Percentiles rank a stretch among this genome's conserved stretches.
Conservation (phyloP, 2,888 invertebrate species). For the Octonoba sinensis region DNA sequence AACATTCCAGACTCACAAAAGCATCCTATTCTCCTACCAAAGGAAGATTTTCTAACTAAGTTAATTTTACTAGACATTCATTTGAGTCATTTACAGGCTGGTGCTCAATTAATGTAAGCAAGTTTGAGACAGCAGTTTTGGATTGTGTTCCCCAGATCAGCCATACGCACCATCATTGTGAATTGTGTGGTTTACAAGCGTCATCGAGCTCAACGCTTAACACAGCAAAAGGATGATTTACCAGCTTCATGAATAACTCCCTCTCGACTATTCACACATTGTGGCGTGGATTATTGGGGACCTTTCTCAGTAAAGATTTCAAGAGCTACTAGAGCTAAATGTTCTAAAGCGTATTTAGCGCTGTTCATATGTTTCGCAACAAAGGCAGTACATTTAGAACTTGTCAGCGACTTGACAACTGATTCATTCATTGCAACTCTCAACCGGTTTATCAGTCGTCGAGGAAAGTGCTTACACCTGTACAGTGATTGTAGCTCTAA, state of each 20-base stretch:
- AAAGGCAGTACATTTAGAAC: conserved; percentile 15
- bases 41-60: not conserved
- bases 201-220: conserved; percentile 8
- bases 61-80: not conserved
- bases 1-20: too few species aligned
- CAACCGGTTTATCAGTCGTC: conserved; percentile 4
- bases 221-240: conserved; percentile 12
- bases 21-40: not conserved
- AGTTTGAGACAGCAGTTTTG: not conserved
- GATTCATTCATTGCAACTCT: conserved; percentile 16
- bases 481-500: conserved; percentile 18
- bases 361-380: conserved; percentile 17
- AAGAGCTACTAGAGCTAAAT: not conserved
- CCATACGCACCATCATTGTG: too few species aligned
- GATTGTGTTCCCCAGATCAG: not conserved
- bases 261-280: not conserved
- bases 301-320: not conserved
- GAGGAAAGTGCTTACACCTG: conserved; percentile 8
- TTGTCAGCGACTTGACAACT: conserved; percentile 12
- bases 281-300: too few species aligned
- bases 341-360: conserved; percentile 10
- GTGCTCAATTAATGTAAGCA: conserved; percentile 9
- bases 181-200: not conserved
- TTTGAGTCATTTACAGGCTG: not conserved
- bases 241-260: conserved; percentile 1